Evolutionary conservation across 2,888 invertebrate species (phyloP).

Genomic region (Acrocera orbiculus): DNA sequence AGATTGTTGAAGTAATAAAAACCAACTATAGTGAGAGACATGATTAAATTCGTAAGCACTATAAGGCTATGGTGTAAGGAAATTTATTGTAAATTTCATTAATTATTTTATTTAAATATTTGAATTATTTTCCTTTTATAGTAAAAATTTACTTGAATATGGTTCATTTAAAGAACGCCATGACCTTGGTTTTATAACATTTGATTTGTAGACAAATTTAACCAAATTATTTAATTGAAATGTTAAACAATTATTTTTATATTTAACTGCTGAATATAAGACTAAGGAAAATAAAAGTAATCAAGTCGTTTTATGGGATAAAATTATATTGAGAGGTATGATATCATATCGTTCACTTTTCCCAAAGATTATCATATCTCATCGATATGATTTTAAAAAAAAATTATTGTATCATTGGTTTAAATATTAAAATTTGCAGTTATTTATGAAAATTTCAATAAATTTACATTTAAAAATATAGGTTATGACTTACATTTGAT

Average conservation of each 20-base stretch:
- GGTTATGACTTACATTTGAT: too few relatives aligned
- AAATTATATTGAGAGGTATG: constrained; percentile 85
- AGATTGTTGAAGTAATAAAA: constrained; percentile 86
- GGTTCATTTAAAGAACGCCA: constrained; percentile 84
- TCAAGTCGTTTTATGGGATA: constrained; percentile 97
- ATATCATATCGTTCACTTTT: too few relatives aligned
- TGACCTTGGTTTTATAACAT: constrained; percentile 88
- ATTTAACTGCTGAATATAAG: constrained; percentile 89
- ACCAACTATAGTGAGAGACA: constrained; percentile 98
- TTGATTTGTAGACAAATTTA: constrained; percentile 85
- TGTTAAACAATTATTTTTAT: constrained; percentile 93
- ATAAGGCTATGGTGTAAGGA: too few relatives aligned
- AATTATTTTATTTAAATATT: not conserved
- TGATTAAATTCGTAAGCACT: constrained; percentile 93
- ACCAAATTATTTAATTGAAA: constrained; percentile 96
- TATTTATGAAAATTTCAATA: too few relatives aligned
- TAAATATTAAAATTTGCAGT: too few relatives aligned
- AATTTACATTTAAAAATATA: too few relatives aligned
- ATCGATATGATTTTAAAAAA: too few relatives aligned
- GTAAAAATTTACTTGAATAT: constrained; percentile 93
- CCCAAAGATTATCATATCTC: too few relatives aligned
- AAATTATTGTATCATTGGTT: too few relatives aligned
- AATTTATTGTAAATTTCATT: too few relatives aligned
- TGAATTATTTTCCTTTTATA: constrained; percentile 32
- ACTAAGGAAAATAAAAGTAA: constrained; percentile 74